A percentile compares a stretch with the other conserved stretches of the same genome.
phyloP scores from a whole-genome alignment of 2,888 invertebrate genomes.

The Cantharis rufa region DNA sequence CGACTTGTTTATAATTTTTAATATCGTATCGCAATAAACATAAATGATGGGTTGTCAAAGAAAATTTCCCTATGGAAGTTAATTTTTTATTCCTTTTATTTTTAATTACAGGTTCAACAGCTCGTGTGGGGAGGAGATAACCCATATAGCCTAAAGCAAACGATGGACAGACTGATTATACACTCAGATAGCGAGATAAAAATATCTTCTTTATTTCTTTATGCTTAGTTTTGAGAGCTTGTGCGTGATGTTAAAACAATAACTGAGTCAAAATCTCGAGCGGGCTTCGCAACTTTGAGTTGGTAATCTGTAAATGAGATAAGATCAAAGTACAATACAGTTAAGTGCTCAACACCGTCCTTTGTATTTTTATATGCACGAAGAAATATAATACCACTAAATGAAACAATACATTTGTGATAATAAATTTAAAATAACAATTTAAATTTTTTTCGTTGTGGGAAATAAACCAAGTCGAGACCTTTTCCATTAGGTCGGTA shows the following conservation, averaged over 20 bases:
- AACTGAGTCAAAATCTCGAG: conserved; percentile 4
- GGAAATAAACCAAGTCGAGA: background rate
- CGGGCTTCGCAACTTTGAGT: conserved; percentile 1
- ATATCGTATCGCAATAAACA: conserved; percentile 49
- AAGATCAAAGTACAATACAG: background rate
- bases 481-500: background rate
- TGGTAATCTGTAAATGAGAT: conserved; percentile 1
- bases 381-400: background rate
- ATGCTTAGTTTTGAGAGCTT: conserved; percentile 11
- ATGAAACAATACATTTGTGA: background rate
- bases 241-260: conserved; percentile 24
- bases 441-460: background rate
- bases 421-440: background rate
- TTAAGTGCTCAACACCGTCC: conserved; percentile 1
- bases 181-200: conserved; percentile 46
- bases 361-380: conserved; percentile 1
- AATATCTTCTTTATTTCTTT: conserved; percentile 29
- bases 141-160: conserved; percentile 44
- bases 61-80: conserved; percentile 35
- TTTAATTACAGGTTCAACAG: conserved; percentile 43
- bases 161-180: conserved; percentile 43
- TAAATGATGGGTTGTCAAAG: conserved; percentile 50
- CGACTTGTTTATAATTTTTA: conserved; percentile 45
- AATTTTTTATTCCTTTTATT: conserved; percentile 42
- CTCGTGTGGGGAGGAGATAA: conserved; percentile 45